A percentile compares a stretch with the other conserved stretches of the same genome.
phyloP scores from a whole-genome alignment of 2,113 vertebrate species.

The Procapra przewalskii region DNA sequence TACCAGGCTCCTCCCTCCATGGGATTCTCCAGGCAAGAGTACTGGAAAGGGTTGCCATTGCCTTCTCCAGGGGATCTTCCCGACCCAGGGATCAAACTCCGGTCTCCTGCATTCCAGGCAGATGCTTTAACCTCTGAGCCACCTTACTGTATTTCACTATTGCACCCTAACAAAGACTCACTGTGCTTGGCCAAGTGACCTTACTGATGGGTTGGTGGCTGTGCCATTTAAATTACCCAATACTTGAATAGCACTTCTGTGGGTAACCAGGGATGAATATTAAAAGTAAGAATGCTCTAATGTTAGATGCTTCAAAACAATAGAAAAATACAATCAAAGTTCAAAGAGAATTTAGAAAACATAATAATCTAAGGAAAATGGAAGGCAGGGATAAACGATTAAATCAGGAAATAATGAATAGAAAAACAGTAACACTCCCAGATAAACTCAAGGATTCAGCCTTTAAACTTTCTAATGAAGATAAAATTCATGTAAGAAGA shows the following conservation, averaged over 20 bases:
- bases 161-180: neutral
- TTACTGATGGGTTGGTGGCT: neutral
- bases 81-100: too few relatives aligned
- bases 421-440: neutral
- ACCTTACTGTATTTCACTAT: too few relatives aligned
- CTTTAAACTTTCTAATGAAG: neutral
- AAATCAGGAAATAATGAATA: neutral
- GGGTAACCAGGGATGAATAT: neutral
- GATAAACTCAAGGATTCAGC: neutral
- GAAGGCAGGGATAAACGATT: neutral
- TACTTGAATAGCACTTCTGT: neutral
- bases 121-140: too few relatives aligned
- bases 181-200: neutral
- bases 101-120: too few relatives aligned
- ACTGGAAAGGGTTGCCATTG: too few relatives aligned
- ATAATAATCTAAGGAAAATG: neutral
- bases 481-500: neutral
- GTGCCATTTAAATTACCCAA: neutral
- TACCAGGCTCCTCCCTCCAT: too few relatives aligned
- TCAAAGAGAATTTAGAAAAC: neutral
- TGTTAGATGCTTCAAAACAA: neutral
- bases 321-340: neutral
- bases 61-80: too few relatives aligned
- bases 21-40: too few relatives aligned
- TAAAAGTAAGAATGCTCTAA: neutral